These are phyloP conservation scores for Pachyrhynchus sulphureomaculatus DNA, from an alignment of 1,140 invertebrate genomes.

Conservation along the genomic window DNA sequence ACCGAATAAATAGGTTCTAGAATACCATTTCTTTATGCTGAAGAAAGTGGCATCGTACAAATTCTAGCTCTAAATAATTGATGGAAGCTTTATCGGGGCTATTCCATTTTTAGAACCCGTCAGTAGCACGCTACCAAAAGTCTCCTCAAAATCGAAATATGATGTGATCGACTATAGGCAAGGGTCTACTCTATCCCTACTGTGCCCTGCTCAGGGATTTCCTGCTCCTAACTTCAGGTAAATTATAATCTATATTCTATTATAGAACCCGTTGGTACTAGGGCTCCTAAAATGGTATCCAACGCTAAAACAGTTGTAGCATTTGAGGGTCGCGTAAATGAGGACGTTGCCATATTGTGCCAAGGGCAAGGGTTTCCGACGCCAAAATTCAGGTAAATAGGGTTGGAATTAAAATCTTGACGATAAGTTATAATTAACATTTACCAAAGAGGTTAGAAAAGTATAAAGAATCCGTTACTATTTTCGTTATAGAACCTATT, in stretches of 20 bases:
- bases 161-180: slow-evolving; percentile 42
- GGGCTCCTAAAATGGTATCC: slow-evolving; percentile 65
- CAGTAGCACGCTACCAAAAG: slow-evolving; percentile 70
- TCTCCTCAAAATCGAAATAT: slow-evolving; percentile 51
- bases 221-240: slow-evolving; percentile 67
- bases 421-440: too few species aligned
- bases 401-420: neutral
- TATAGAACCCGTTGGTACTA: slow-evolving; percentile 71
- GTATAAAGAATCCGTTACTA: too few species aligned
- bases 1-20: too few species aligned
- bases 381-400: slow-evolving; percentile 54
- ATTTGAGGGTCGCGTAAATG: slow-evolving; percentile 55
- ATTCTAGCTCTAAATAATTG: too few species aligned
- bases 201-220: slow-evolving; percentile 68
- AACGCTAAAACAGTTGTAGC: slow-evolving; percentile 59
- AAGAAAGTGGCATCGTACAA: too few species aligned
- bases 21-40: too few species aligned
- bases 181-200: slow-evolving; percentile 48
- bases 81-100: too few species aligned
- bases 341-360: slow-evolving; percentile 63
- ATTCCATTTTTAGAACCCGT: slow-evolving; percentile 61
- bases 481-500: slow-evolving; percentile 60
- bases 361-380: slow-evolving; percentile 61
- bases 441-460: too few species aligned
- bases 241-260: slow-evolving; percentile 30